Percentiles rank a stretch among this genome's conserved stretches.
These are phyloP conservation scores for Leucophenga varia DNA, from an alignment of 1,140 invertebrate species.

Conservation along the genomic window DNA sequence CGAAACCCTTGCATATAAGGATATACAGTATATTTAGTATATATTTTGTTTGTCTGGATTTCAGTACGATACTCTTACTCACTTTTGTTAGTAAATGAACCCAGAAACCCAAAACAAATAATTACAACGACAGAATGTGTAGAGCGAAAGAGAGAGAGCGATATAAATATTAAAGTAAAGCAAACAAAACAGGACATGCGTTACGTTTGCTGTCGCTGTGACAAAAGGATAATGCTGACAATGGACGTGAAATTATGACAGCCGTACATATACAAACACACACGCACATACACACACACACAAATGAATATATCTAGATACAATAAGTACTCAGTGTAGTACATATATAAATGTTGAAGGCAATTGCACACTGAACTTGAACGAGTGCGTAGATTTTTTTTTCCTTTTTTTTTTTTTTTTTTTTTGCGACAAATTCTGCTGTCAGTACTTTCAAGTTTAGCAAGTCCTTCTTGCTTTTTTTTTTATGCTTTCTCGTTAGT, in stretches of 20 bases:
- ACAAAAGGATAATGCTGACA: constrained; percentile 26
- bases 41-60: too few species aligned
- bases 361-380: too few species aligned
- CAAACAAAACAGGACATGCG: constrained; percentile 35
- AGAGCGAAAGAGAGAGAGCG: constrained; percentile 10
- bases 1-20: constrained; percentile 28
- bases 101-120: constrained; percentile 52
- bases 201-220: constrained; percentile 15
- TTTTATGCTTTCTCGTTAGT: too few species aligned
- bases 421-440: too few species aligned
- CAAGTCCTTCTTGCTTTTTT: too few species aligned
- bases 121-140: constrained; percentile 27
- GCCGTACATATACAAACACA: constrained; percentile 19
- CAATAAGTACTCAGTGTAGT: too few species aligned
- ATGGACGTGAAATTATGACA: constrained; percentile 53
- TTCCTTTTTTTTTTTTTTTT: too few species aligned
- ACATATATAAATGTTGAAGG: too few species aligned
- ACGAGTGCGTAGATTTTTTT: too few species aligned
- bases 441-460: too few species aligned
- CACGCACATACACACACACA: constrained; percentile 12
- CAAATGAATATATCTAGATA: constrained; percentile 8
- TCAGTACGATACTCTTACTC: too few species aligned
- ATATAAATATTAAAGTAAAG: too few species aligned
- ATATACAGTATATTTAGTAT: constrained; percentile 28
- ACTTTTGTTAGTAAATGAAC: constrained; percentile 39